These are phyloP conservation scores for Rotaria socialis DNA, from an alignment of 2,888 invertebrate species.

Conservation along the genomic window DNA sequence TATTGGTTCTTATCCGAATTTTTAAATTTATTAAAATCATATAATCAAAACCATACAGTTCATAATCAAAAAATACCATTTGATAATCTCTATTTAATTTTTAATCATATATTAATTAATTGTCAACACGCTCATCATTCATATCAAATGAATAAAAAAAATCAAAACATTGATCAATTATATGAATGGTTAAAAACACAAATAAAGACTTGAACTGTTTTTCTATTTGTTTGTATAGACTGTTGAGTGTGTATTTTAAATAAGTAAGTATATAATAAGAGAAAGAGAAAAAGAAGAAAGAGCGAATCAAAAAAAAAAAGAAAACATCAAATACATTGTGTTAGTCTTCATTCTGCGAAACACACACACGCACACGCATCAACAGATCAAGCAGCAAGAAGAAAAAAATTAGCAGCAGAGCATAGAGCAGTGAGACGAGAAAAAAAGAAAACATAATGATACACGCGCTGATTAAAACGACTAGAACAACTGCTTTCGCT, in stretches of 20 bases:
- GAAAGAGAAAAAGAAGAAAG: not conserved
- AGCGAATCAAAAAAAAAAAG: constrained; percentile 15
- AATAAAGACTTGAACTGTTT: too few species aligned
- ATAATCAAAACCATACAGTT: not conserved
- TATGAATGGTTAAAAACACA: not conserved
- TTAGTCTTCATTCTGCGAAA: constrained; percentile 27
- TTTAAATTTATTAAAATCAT: not conserved
- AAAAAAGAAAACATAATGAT: constrained; percentile 6
- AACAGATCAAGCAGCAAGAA: constrained; percentile 32
- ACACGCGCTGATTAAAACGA: constrained; percentile 33
- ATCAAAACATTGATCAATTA: not conserved
- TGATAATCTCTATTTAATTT: not conserved
- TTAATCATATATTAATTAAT: not conserved
- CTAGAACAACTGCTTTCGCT: constrained; percentile 37
- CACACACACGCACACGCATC: not conserved
- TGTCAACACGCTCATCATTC: not conserved
- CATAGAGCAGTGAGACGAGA: constrained; percentile 12
- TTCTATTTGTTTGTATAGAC: constrained; percentile 25
- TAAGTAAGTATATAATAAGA: constrained; percentile 29
- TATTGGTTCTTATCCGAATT: not conserved
- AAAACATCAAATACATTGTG: constrained; percentile 29
- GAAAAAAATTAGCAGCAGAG: constrained; percentile 17
- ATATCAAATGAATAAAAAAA: too few species aligned
- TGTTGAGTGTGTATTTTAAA: constrained; percentile 32
- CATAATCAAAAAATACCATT: not conserved